Conservation (phyloP, 2,888 invertebrate species). For the Sphaeridia pumilis region DNA sequence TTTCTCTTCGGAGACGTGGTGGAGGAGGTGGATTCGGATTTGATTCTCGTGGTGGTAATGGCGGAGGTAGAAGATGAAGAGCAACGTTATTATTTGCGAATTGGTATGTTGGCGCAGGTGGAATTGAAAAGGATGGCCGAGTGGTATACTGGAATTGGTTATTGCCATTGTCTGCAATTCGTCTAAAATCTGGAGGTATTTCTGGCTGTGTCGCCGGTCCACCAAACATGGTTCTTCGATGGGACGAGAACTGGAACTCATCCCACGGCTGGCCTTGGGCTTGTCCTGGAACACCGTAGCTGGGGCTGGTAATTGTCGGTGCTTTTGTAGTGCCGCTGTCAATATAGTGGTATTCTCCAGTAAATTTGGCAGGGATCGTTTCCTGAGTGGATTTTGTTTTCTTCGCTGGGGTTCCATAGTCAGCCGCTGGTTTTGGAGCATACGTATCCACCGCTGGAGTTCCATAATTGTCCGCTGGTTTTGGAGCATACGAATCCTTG, state of each 20-base stretch:
- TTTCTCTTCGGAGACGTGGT: neutral
- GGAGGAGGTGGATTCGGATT: neutral
- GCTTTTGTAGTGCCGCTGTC: neutral
- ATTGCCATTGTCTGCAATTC: too few species aligned
- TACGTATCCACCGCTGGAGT: too few species aligned
- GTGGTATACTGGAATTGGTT: neutral
- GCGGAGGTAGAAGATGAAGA: neutral
- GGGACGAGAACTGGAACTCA: neutral
- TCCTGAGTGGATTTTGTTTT: neutral
- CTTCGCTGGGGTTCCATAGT: too few species aligned
- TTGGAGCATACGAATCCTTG: too few species aligned
- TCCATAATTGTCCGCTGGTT: too few species aligned
- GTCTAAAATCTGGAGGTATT: neutral
- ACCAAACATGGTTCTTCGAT: neutral
- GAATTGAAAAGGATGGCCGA: neutral
- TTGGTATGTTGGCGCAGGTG: neutral
- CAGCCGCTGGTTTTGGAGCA: too few species aligned
- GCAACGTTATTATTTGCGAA: neutral
- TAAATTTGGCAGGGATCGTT: neutral
- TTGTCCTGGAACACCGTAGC: neutral
- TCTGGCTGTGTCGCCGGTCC: neutral
- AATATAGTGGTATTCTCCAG: neutral
- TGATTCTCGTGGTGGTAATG: neutral
- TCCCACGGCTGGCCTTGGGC: neutral
- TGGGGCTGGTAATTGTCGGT: neutral